phyloP scores from a whole-genome alignment of 2,797 vertebrate species.

The Sphenodon punctatus region DNA sequence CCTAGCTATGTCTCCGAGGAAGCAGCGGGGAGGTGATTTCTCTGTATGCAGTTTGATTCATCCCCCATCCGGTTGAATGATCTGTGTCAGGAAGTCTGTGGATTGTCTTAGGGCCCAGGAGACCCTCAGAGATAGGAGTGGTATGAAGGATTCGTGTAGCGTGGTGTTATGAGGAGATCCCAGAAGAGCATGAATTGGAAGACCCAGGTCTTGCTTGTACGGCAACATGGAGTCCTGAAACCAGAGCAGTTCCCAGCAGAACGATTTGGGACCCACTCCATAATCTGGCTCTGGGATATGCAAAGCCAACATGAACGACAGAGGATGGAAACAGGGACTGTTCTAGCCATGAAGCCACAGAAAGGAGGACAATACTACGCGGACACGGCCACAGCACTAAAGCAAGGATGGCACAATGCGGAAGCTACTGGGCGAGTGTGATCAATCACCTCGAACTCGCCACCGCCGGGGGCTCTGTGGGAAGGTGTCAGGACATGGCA shows the following conservation, averaged over 20 bases:
- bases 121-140: too few species aligned
- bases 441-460: conserved; percentile 53
- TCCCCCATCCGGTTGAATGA: too few species aligned
- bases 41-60: too few species aligned
- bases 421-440: not conserved
- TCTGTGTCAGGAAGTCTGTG: too few species aligned
- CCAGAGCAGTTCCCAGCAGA: not conserved
- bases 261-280: accelerated
- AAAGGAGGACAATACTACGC: not conserved
- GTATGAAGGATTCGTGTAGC: too few species aligned
- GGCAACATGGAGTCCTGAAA: not conserved
- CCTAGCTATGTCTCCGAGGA: too few species aligned
- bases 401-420: not conserved
- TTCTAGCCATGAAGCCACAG: not conserved
- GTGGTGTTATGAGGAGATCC: too few species aligned
- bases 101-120: too few species aligned
- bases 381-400: conserved; percentile 7
- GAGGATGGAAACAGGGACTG: not conserved
- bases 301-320: not conserved
- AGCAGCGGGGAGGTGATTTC: too few species aligned
- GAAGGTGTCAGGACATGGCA: conserved; percentile 34
- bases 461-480: conserved; percentile 30
- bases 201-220: not conserved
- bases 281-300: not conserved
- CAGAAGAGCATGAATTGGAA: too few species aligned